Evolutionary conservation across 2,797 vertebrate species (phyloP), one percentile per base, ranked within the genome.

Genomic region (Chaetophractus vellerosus): DNA sequence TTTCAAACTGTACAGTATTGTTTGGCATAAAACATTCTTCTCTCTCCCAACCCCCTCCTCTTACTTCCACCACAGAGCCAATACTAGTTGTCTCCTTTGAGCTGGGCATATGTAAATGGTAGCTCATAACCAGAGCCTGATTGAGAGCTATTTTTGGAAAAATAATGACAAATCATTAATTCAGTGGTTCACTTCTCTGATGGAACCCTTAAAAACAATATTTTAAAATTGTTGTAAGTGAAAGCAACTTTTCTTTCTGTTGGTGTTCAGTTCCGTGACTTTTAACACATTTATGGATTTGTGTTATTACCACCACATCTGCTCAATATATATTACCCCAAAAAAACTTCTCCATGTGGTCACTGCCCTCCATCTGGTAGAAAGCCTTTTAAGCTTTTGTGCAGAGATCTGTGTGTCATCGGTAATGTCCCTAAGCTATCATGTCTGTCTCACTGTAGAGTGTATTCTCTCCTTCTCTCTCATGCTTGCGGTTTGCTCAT

Each of bases 111-210:
- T 24, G n/a, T 33, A 74, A 83, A 91, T 79, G 71, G 83, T 61
- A 59, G 74, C 24, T 90, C 59, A 52, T 69, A n/a, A 64, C 38
- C 64, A 63, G 72, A 90, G 18, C 11, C 14, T 90, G 36, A 24
- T 33, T 45, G 36, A 81, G 52, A 75, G 41, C 72, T 93, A 1
- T 92, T 96, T 89, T 92, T 76, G 80, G 84, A 74, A 96, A 96
- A 92, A 90, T 81, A 82, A 88, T 66, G 66, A 78, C 69, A 86
- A 71, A 52, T 79, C 87, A 80, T 86, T 82, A 78, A 61, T 38
- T 50, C 5, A 72, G 63, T 38, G 38, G 41, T 63, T 92, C 23
- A 83, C 26, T 61, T 90, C 68, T 95, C 84, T 88, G 55, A 64
- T 75, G 93, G 84, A 95, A 86, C 36, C 41, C 28, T 68, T 76